Conservation (phyloP, 2,113 vertebrate species). For the Erythrolamprus reginae region DNA sequence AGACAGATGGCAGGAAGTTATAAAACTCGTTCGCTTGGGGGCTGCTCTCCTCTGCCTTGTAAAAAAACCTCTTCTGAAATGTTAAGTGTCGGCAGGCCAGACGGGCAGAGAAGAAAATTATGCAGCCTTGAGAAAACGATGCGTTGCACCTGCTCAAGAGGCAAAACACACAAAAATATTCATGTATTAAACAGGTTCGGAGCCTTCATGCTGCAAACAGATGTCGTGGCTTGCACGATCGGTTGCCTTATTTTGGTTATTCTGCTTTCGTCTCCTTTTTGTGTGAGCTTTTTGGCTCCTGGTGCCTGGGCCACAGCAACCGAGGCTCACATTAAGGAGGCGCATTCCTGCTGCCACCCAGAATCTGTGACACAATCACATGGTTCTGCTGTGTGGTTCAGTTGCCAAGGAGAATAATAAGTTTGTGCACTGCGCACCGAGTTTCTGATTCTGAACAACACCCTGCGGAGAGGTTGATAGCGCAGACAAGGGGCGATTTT, state of each 20-base stretch:
- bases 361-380: neutral
- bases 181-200: neutral
- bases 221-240: neutral
- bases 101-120: neutral
- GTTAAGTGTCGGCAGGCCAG: neutral
- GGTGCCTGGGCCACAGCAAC: too few relatives aligned
- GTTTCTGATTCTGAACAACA: neutral
- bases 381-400: neutral
- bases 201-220: neutral
- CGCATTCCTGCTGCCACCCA: neutral
- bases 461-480: neutral
- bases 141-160: neutral
- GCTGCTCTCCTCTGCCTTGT: neutral
- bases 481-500: neutral
- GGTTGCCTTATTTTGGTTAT: neutral
- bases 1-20: neutral
- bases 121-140: neutral
- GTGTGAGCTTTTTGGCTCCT: neutral
- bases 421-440: neutral
- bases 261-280: neutral
- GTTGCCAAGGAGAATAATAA: constrained; percentile 2
- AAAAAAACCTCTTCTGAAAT: neutral
- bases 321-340: neutral
- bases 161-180: too few relatives aligned
- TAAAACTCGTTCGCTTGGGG: neutral